These are phyloP conservation scores for Thaleichthys pacificus DNA, from an alignment of 2,797 vertebrate genomes.

Conservation along the genomic window DNA sequence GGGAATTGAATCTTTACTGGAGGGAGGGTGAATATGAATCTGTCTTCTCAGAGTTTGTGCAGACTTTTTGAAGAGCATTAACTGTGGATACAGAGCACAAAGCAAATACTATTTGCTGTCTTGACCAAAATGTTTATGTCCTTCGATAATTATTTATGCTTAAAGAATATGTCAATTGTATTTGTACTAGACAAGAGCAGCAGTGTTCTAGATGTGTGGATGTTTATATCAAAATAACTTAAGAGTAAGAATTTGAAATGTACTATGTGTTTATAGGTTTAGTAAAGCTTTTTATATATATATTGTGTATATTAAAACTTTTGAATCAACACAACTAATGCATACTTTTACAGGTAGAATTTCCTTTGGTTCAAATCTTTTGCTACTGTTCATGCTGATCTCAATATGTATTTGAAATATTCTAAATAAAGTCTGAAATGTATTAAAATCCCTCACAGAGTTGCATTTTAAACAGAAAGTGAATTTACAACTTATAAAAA, in stretches of 20 bases:
- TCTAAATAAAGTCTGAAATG: too few relatives aligned
- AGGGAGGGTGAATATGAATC: neutral
- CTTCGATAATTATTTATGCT: slow-evolving; percentile 18
- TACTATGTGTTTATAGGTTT: slow-evolving; percentile 27
- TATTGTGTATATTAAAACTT: slow-evolving; percentile 44
- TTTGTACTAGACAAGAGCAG: slow-evolving; percentile 7
- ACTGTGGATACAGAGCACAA: slow-evolving; percentile 1
- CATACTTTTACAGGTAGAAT: neutral
- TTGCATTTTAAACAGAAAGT: neutral
- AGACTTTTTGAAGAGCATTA: slow-evolving; percentile 22
- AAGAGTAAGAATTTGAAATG: slow-evolving; percentile 32
- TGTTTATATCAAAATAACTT: slow-evolving; percentile 20
- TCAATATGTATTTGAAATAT: too few relatives aligned
- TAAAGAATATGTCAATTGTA: neutral
- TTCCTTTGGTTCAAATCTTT: neutral
- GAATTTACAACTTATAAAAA: too few relatives aligned
- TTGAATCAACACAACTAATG: neutral
- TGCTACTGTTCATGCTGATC: too few relatives aligned
- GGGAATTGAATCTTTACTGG: neutral
- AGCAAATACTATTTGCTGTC: slow-evolving; percentile 30
- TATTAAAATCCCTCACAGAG: too few relatives aligned
- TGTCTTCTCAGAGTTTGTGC: neutral
- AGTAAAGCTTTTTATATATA: slow-evolving; percentile 19
- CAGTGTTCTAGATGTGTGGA: slow-evolving; percentile 23
- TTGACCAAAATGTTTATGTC: slow-evolving; percentile 43